Evolutionary conservation across 1,140 invertebrate genomes (phyloP).

Genomic region (Steinernema feltiae): DNA sequence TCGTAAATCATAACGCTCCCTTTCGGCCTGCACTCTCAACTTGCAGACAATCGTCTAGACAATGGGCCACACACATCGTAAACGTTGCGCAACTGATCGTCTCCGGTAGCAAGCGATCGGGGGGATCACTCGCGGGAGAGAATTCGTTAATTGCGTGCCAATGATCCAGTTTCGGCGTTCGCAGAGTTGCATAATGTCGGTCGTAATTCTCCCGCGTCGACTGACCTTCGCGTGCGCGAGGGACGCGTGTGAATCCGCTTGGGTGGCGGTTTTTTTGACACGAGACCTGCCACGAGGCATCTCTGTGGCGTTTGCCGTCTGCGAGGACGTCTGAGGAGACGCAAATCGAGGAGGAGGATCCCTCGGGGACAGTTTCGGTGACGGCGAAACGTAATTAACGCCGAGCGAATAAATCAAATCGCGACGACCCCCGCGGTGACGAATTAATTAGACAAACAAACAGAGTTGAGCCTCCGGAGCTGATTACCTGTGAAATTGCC

Average conservation of each 20-base stretch:
- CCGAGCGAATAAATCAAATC: slow-evolving; percentile 1
- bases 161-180: background rate
- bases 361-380: too few relatives aligned
- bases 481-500: slow-evolving; percentile 7
- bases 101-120: too few relatives aligned
- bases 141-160: background rate
- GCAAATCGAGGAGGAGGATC: too few relatives aligned
- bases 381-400: background rate
- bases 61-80: background rate
- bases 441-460: slow-evolving; percentile 1
- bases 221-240: background rate
- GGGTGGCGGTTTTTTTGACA: background rate
- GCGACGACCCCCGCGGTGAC: background rate
- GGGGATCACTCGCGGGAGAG: background rate
- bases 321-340: too few relatives aligned
- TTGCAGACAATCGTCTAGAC: background rate
- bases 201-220: slow-evolving; percentile 3
- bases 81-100: slow-evolving; percentile 10
- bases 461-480: background rate
- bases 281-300: too few relatives aligned
- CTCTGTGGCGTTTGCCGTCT: too few relatives aligned
- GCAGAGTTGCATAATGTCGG: slow-evolving; percentile 9
- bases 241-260: background rate
- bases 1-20: background rate
- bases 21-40: background rate